Evolutionary conservation across 2,797 vertebrate species (phyloP), one percentile per base, ranked within the genome.

Genomic region (Smutsia gigantea): DNA sequence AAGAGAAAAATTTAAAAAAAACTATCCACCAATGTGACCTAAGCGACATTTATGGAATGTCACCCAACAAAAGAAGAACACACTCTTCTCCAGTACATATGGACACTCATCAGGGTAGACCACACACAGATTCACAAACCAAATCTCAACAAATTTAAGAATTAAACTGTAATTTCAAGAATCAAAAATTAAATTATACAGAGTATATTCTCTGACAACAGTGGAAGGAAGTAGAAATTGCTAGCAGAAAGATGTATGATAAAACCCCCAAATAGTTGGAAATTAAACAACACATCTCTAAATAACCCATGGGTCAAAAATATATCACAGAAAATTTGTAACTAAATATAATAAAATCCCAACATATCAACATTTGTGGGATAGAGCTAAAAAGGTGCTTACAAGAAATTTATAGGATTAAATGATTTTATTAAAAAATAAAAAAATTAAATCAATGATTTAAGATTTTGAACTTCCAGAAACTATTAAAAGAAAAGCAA

Each of bases 211-310:
- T 92, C 42, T 72, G 57, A 53, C 51, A 63, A 83, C 2, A 87
- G 57, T 79, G 53, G 5, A 86, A 86, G 69, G 92, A 89, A 92
- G 13, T 78, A 95, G n/a, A 81, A 87, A 93, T 74, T 87, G 2
- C 12, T 87, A 61, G 29, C 6, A 93, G 51, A 55, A 91, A 85
- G 68, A 53, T 57, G n/a, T 71, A 51, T 75, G 39, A 53, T 51
- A 88, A 74, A n/a, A 13, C 29, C 2, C 17, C 42, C 23, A 68
- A 84, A 69, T 84, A 74, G 31, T 79, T 96, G 46, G 12, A 88
- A 79, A 77, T 87, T 46, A 79, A 83, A 39, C n/a, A 92, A 49
- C 13, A 23, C 27, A 68, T 81, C 82, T 89, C 15, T 86, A 68
- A 87, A 90, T 90, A 89, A 93, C 1, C 2, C 1, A 42, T 78